Percentiles rank a stretch among this genome's conserved stretches.
These are phyloP conservation scores for Progne subis DNA, from an alignment of 2,113 vertebrate species.

Conservation along the genomic window DNA sequence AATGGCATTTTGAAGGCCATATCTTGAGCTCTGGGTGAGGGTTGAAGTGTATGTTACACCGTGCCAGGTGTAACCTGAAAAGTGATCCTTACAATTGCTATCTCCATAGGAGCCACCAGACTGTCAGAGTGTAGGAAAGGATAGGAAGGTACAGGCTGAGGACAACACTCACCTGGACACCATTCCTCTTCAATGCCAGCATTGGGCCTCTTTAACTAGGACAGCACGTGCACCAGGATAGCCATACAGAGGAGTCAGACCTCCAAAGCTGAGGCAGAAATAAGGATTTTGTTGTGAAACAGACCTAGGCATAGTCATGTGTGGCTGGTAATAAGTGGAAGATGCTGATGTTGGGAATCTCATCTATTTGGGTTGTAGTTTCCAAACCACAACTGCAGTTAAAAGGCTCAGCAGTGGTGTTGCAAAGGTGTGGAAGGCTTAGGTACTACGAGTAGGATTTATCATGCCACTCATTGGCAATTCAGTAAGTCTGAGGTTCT, in stretches of 20 bases:
- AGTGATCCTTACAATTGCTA: fast-evolving
- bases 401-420: neutral
- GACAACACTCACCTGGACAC: fast-evolving
- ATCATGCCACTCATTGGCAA: neutral
- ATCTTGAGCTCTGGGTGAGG: neutral
- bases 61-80: neutral
- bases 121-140: neutral
- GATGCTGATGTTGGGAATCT: neutral
- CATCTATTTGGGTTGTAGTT: neutral
- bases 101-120: neutral
- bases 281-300: neutral
- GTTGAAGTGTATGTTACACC: neutral
- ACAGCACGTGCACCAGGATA: neutral
- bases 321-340: neutral
- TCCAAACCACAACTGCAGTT: neutral
- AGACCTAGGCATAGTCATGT: neutral
- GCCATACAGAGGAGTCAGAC: neutral
- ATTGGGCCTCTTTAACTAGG: neutral
- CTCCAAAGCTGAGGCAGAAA: neutral
- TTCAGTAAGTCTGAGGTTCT: neutral
- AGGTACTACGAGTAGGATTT: neutral
- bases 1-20: neutral
- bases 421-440: neutral
- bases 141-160: neutral
- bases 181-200: neutral